Percentiles rank a stretch among this genome's conserved stretches.
phyloP scores from a whole-genome alignment of 1,140 invertebrate genomes.

The Ostrea edulis region DNA sequence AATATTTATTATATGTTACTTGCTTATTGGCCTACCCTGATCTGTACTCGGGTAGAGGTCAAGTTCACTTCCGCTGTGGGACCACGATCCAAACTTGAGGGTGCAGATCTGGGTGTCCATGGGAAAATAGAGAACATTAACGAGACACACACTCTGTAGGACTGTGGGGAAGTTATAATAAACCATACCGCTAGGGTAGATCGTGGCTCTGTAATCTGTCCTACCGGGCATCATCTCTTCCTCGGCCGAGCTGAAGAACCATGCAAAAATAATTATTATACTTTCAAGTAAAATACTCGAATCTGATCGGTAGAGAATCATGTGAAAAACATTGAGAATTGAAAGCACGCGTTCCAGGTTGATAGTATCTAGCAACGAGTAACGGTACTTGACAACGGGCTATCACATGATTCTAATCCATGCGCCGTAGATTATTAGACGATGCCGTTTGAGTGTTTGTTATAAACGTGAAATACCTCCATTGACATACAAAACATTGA shows the following conservation, averaged over 20 bases:
- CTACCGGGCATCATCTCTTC: slow-evolving; percentile 59
- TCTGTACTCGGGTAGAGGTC: slow-evolving; percentile 67
- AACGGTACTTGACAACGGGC: too few species aligned
- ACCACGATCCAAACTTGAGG: slow-evolving; percentile 55
- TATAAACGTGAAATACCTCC: too few species aligned
- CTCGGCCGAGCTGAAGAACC: slow-evolving; percentile 50
- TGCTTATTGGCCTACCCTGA: slow-evolving; percentile 42
- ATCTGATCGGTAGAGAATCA: too few species aligned
- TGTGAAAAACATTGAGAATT: too few species aligned
- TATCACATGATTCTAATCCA: too few species aligned
- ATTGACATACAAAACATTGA: too few species aligned
- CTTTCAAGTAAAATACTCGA: too few species aligned
- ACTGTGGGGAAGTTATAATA: slow-evolving; percentile 60
- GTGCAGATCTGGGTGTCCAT: slow-evolving; percentile 52
- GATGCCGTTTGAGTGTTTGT: too few species aligned
- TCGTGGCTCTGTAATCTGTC: slow-evolving; percentile 49
- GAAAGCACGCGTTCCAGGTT: too few species aligned
- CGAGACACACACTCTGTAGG: slow-evolving; percentile 50
- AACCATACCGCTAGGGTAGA: slow-evolving; percentile 48
- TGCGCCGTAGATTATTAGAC: too few species aligned
- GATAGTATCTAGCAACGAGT: too few species aligned
- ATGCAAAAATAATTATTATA: too few species aligned
- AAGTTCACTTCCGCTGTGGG: slow-evolving; percentile 49
- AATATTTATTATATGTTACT: background rate
- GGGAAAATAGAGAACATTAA: slow-evolving; percentile 55